Base-by-base conservation (phyloP, 2,113 vertebrate species). In the Hydropotes inermis region DNA sequence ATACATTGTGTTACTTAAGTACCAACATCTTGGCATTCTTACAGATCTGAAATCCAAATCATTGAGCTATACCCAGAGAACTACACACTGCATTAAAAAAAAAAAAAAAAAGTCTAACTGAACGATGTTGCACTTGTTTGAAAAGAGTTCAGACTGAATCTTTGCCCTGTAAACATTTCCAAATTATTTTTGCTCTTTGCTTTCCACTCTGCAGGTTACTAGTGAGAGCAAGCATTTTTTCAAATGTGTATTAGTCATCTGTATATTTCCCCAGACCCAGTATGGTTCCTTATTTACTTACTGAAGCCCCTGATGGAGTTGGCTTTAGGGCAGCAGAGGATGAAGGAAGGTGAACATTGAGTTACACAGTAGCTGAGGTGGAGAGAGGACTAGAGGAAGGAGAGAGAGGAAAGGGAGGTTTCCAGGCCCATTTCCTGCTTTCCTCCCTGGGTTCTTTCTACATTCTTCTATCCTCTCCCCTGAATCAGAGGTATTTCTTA, bases 31-130 rank as follows among this genome's bases (percentile, higher is more conserved):
- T 82, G 9, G 15, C 50, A 64, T 82, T 87, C 79, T 54, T 16
- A 57, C 88, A 79, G 85, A 79, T 54, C 61, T 78, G 14, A 91
- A 95, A 83, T 76, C 28, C 61, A 86, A 64, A 78, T 28, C 36
- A 82, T 88, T 95, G 36, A 89, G 27, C 52, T 55, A 50, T 50
- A 89, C 27, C 36, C 28, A 76, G 88, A 95, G 52, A 86, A 97
- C 47, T 54, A 82, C 16, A 52, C 21, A 19, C 21, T 54, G 10
- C 54, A 78, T 58, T 90, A 28, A 89, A 52, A 92, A 74, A 39
- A 89, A 74, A 58, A n/a, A n/a, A 87, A 52, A 55, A 50, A 94
- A 70, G 79, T 11, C 70, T 76, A 25, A 60, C 28, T 11, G 1
- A 97, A 85, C 28, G 43, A 74, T 57, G 30, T 13, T 82, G 28